Evolutionary conservation across 2,888 invertebrate genomes (phyloP).

Genomic region (Amphipyra berbera): DNA sequence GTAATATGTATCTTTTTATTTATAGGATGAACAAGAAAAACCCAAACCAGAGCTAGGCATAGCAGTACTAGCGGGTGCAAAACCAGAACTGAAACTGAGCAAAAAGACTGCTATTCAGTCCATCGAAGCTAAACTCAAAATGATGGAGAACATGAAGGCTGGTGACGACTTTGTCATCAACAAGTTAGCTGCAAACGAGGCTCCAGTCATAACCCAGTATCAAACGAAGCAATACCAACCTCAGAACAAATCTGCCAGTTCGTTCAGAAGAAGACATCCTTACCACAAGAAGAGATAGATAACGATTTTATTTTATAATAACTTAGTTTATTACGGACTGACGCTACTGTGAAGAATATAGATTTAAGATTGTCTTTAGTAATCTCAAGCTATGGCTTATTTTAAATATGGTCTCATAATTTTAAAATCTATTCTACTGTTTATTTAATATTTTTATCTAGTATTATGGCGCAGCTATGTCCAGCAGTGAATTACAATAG

Average conservation of each 20-base stretch:
- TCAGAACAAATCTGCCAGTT: constrained; percentile 75
- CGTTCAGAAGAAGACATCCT: constrained; percentile 83
- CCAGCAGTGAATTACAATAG: too few relatives aligned
- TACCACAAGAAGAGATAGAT: constrained; percentile 86
- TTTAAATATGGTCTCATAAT: constrained; percentile 29
- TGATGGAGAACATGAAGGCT: constrained; percentile 92
- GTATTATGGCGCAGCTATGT: background rate
- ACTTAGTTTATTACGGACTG: constrained; percentile 37
- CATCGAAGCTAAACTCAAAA: constrained; percentile 95
- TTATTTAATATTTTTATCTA: background rate
- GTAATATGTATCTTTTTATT: background rate
- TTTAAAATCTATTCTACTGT: constrained; percentile 16
- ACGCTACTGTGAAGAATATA: constrained; percentile 30
- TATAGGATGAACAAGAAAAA: constrained; percentile 93
- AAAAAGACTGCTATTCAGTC: constrained; percentile 95
- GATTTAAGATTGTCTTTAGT: constrained; percentile 8
- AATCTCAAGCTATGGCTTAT: constrained; percentile 45
- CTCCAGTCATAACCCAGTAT: constrained; percentile 92
- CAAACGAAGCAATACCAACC: constrained; percentile 88
- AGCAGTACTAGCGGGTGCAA: constrained; percentile 93
- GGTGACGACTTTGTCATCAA: constrained; percentile 94
- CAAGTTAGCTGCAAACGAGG: constrained; percentile 91
- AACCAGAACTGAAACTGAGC: constrained; percentile 91
- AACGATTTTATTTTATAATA: constrained; percentile 7
- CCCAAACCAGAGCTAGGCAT: constrained; percentile 94